Conservation (phyloP, 2,888 invertebrate species). For the Nowickia ferox region DNA sequence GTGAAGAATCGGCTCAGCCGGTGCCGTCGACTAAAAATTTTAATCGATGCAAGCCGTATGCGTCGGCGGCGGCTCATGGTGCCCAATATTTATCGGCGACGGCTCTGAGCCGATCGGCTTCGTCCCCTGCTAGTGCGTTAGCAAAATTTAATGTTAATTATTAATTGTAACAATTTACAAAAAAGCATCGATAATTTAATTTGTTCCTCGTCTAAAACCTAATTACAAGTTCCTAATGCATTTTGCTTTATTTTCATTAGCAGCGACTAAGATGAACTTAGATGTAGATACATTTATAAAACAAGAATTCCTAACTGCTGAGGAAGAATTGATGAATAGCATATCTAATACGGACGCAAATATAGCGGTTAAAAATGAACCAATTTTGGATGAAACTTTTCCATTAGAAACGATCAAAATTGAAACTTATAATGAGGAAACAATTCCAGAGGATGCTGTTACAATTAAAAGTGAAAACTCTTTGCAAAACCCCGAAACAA, state of each 20-base stretch:
- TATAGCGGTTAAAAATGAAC: constrained; percentile 54
- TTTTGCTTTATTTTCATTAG: constrained; percentile 5
- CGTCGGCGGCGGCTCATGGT: no score
- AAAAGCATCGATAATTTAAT: no score
- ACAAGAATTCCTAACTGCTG: constrained; percentile 34
- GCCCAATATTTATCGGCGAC: no score
- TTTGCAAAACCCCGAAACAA: constrained; percentile 1
- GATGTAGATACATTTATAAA: constrained; percentile 46
- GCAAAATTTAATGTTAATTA: no score
- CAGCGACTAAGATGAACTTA: constrained; percentile 6
- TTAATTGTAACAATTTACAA: no score
- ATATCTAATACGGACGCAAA: background rate
- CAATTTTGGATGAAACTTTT: constrained; percentile 33
- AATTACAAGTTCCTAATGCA: no score
- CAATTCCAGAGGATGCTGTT: background rate
- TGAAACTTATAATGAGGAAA: constrained; percentile 15
- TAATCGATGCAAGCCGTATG: no score
- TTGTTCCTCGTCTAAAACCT: no score
- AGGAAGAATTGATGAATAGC: constrained; percentile 10
- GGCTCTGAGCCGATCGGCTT: no score
- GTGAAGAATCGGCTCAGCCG: no score
- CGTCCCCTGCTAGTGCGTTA: no score
- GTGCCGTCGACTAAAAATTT: no score
- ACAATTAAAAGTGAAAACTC: constrained; percentile 25
- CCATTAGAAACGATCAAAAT: constrained; percentile 35